Conservation (phyloP, 2,797 vertebrate genomes). For the Meda fulgida region DNA sequence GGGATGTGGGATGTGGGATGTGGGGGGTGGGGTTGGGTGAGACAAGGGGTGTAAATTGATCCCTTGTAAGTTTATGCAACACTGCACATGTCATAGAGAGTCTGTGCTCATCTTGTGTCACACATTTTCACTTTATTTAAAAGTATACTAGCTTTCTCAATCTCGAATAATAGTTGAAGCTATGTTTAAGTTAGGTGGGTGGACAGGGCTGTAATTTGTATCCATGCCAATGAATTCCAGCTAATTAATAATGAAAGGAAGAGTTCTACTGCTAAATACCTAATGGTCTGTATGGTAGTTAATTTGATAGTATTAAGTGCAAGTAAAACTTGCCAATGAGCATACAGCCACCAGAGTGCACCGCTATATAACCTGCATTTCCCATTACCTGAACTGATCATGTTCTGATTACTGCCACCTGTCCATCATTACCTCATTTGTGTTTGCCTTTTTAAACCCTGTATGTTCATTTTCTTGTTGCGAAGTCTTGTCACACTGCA, state of each 20-base stretch:
- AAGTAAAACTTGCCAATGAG: not conserved
- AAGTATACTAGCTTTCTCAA: not conserved
- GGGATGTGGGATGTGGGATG: no score
- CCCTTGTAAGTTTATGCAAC: conserved; percentile 4
- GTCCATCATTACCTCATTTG: no score
- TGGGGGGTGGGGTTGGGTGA: not conserved
- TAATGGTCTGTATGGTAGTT: not conserved
- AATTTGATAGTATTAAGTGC: not conserved
- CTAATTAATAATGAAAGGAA: not conserved
- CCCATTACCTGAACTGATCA: no score
- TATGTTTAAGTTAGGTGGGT: not conserved
- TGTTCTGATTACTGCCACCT: no score
- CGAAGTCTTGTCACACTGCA: no score
- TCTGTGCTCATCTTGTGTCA: conserved; percentile 6
- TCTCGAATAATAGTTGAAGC: not conserved
- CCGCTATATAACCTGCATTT: no score
- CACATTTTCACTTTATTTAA: conserved; percentile 6
- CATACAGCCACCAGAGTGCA: not conserved
- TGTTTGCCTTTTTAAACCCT: no score
- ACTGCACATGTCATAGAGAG: not conserved
- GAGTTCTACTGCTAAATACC: not conserved
- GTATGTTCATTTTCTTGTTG: no score
- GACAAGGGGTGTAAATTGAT: conserved; percentile 9
- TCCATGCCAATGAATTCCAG: not conserved
- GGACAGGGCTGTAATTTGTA: conserved; percentile 3